phyloP scores from a whole-genome alignment of 2,113 vertebrate species.

The Bujurquina vittata region DNA sequence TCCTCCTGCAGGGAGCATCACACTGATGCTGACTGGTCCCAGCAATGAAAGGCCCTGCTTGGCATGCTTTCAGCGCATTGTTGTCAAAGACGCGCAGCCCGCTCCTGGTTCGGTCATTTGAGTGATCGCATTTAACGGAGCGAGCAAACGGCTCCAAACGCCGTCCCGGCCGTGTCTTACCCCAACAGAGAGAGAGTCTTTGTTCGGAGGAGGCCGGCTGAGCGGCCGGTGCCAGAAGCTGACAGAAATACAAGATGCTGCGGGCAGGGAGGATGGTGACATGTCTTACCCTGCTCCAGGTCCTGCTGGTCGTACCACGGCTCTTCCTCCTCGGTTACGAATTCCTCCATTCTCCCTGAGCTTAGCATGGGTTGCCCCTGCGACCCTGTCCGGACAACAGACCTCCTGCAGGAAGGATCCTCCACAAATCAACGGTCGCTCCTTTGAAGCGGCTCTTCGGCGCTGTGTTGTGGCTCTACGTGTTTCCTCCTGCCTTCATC shows the following conservation, averaged over 20 bases:
- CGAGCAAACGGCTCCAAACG: neutral
- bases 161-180: neutral
- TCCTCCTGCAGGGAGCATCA: neutral
- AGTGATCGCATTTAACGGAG: neutral
- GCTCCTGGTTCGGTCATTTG: neutral
- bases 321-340: slow-evolving; percentile 94
- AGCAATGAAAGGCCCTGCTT: slow-evolving; percentile 18
- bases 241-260: slow-evolving; percentile 42
- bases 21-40: neutral
- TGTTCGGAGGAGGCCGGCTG: slow-evolving; percentile 45
- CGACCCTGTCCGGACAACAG: slow-evolving; percentile 40
- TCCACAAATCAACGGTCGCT: slow-evolving; percentile 15
- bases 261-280: slow-evolving; percentile 18
- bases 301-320: slow-evolving; percentile 98
- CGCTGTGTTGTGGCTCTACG: slow-evolving; percentile 15
- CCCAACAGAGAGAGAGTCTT: slow-evolving; percentile 44
- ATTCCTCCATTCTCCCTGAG: slow-evolving; percentile 91
- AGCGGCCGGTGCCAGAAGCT: slow-evolving; percentile 33
- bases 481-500: slow-evolving; percentile 54
- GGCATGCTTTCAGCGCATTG: slow-evolving; percentile 48
- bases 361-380: slow-evolving; percentile 75
- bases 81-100: slow-evolving; percentile 7
- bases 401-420: slow-evolving; percentile 11
- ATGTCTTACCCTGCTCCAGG: slow-evolving; percentile 93
- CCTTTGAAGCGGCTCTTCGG: slow-evolving; percentile 11